These are phyloP conservation scores for Campoplex capitator DNA, from an alignment of 2,888 invertebrate genomes.

Conservation along the genomic window DNA sequence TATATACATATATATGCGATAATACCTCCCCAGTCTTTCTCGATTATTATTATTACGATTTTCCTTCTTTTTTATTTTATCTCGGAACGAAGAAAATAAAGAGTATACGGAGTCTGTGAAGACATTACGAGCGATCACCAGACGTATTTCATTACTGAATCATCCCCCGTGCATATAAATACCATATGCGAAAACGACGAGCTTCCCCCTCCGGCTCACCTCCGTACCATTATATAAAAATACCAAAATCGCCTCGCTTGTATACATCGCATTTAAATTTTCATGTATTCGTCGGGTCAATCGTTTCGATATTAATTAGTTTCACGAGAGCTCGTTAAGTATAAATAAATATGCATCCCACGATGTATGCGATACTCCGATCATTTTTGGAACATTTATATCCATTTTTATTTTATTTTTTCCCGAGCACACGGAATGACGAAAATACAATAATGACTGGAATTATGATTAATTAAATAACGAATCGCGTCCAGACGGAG, in stretches of 20 bases:
- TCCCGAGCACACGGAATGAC: not conserved
- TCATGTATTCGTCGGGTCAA: slow-evolving; percentile 33
- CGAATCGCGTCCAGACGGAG: not conserved
- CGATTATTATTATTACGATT: slow-evolving; percentile 17
- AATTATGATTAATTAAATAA: not conserved
- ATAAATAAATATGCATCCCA: not conserved
- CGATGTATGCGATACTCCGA: not conserved
- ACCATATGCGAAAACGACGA: slow-evolving; percentile 32
- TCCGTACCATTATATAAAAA: not conserved
- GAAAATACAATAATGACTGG: not conserved
- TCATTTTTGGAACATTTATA: not conserved
- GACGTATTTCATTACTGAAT: slow-evolving; percentile 79
- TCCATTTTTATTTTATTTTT: no score
- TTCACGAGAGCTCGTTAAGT: slow-evolving; percentile 1
- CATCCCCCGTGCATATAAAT: slow-evolving; percentile 65
- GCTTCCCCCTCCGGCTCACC: not conserved
- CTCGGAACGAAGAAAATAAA: slow-evolving; percentile 73
- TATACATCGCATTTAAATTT: slow-evolving; percentile 5
- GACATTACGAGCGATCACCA: slow-evolving; percentile 70
- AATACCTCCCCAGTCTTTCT: slow-evolving; percentile 19
- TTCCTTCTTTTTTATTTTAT: slow-evolving; percentile 9
- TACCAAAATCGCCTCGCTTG: slow-evolving; percentile 12
- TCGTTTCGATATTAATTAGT: slow-evolving; percentile 47
- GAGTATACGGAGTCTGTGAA: slow-evolving; percentile 42
- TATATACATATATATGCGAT: slow-evolving; percentile 16